Evolutionary conservation across 2,888 invertebrate genomes (phyloP).

Genomic region (Steinernema hermaphroditum): DNA sequence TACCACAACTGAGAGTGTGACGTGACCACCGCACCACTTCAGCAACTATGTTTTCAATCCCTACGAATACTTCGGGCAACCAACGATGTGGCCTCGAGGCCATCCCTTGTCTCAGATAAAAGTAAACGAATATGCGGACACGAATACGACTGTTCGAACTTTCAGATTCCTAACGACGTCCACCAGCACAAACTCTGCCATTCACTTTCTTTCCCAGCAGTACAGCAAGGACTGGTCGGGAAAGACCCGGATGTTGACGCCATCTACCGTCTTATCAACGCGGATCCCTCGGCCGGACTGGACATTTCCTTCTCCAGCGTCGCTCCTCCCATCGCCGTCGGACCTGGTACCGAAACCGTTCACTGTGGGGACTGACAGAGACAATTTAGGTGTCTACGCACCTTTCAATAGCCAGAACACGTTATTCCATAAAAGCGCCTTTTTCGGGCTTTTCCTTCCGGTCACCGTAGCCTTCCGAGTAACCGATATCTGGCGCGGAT

Average conservation of each 20-base stretch:
- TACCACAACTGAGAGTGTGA: background rate
- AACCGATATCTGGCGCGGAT: conserved; percentile 19
- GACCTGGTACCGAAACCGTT: no score
- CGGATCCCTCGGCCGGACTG: background rate
- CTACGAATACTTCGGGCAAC: conserved; percentile 15
- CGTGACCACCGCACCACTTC: background rate
- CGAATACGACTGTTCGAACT: no score
- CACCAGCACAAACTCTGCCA: conserved; percentile 9
- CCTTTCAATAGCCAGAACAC: conserved; percentile 55
- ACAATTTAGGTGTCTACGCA: conserved; percentile 20
- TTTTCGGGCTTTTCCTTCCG: conserved; percentile 49
- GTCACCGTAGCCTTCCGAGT: conserved; percentile 45
- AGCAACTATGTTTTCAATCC: conserved; percentile 21
- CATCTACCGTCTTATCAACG: conserved; percentile 16
- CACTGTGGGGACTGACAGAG: no score
- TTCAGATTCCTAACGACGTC: conserved; percentile 9
- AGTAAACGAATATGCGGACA: no score
- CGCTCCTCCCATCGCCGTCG: background rate
- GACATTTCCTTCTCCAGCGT: background rate
- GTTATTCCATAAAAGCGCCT: conserved; percentile 46
- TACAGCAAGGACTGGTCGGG: conserved; percentile 5
- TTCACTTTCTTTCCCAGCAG: background rate
- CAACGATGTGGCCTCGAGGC: conserved; percentile 7
- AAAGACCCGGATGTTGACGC: conserved; percentile 22
- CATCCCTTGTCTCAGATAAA: conserved; percentile 2